Evolutionary conservation across 64 coral and sea anemone genomes (phyloP), one percentile per base, ranked within the genome.

Genomic region (Pocillopora damicornis): DNA sequence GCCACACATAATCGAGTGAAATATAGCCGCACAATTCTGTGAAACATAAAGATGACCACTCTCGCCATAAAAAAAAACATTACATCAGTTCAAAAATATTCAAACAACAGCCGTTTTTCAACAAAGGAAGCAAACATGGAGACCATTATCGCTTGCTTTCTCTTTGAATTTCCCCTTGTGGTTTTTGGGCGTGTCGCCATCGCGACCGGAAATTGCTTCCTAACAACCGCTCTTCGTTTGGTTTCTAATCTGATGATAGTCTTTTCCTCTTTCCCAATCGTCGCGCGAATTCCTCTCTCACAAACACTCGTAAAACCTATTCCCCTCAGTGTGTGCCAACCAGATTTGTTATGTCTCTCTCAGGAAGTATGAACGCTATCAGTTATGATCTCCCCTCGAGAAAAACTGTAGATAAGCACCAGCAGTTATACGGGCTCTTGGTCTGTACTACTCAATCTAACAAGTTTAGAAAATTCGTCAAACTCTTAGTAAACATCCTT

Each of bases 401-500:
- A 51, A 4, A 51, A 51, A 51, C 42, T 7, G 42, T 51, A 7
- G 7, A 51, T 51, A 7, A 51, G 42, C 7, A 51, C 42, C 42
- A 51, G 42, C 7, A 51, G 42, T 51, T 51, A 51, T 7, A 51
- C 42, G 42, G 7, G 42, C 3, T 7, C 42, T 51, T 51, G 42
- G 42, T 51, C 42, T 51, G 0, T 17, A 66, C 63, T 18, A 22
- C 63, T 1, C 20, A 66, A 17, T 22, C 30, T 66, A 20, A 66
- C 20, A 11, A 66, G 63, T 66, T 66, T 18, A 17, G 63, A 66
- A 15, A 66, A 66, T 66, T 66, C 63, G 14, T 15, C 4, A 5
- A 66, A 66, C 20, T 66, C 5, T 83, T 35, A 83, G 37, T 37
- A 83, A 20, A 83, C 0, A 51, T 83, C 80, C 51, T 63, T 83